Base-by-base conservation (phyloP, 2,888 invertebrate species). In the Eupeodes luniger region DNA sequence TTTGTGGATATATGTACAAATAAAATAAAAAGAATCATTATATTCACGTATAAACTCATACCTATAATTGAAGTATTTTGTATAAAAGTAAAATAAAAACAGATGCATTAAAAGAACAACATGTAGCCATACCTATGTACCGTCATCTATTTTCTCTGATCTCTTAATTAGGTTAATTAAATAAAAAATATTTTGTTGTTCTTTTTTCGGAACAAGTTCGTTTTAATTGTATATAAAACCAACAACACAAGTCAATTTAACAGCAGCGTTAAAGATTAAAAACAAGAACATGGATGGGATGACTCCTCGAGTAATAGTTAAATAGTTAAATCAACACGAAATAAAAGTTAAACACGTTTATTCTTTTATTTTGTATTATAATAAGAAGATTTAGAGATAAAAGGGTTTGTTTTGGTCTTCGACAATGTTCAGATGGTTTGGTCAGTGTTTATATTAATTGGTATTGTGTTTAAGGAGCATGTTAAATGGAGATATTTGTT, bases 141-240 rank as follows among this genome's bases (percentile, higher is more conserved):
- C 12, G 7, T 16, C 88, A 84, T 88, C 88, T 85, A 74, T 78
- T 81, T 53, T 59, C 59, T 19, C 62, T 16, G 88, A 85, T 85
- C 88, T 88, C 78, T 85, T 88, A 85, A 85, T 85, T 85, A 88
- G 88, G 85, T 88, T 88, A 88, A 88, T 88, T 88, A 88, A 85
- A 78, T 88, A 87, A 88, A 88, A 66, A 66, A 66, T 81, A 88
- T 85, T 85, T 78, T 69, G 84, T 77, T 85, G 87, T 81, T 78
- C 81, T 64, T 47, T 10, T 47, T 47, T 12, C 11, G 12, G 44
- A 72, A 66, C 61, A 81, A 61, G 53, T 66, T 44, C 36, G 66
- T 76, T 80, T 87, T 81, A 85, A 76, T 83, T 83, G 70, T 64
- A 27, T 27, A 27, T n/a, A 53, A 51, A 67, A 40, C 40, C 62